Percentiles rank a stretch among this genome's conserved stretches.
Conservation (phyloP, 2,888 invertebrate species). For the Tenthredo notha region DNA sequence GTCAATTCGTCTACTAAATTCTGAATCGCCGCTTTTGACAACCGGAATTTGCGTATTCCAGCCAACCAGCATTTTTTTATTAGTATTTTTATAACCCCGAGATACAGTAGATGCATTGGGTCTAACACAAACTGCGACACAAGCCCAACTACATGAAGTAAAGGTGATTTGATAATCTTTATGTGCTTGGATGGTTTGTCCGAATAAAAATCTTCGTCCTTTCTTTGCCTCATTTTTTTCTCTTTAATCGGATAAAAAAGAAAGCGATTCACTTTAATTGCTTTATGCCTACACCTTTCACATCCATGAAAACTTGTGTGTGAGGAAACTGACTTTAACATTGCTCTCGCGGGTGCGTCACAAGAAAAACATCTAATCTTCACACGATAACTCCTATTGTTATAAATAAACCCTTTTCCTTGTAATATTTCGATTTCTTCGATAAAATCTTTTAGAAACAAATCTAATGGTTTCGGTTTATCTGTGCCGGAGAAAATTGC, state of each 20-base stretch:
- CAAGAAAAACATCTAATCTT: background rate
- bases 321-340: background rate
- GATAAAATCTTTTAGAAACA: background rate
- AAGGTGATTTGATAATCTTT: background rate
- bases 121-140: conserved; percentile 23
- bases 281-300: background rate
- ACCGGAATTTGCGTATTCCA: background rate
- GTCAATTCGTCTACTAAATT: background rate
- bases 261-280: background rate
- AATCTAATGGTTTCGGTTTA: background rate
- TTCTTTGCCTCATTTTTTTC: background rate
- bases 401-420: background rate
- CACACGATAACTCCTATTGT: background rate
- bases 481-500: background rate
- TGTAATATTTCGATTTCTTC: background rate
- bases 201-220: background rate
- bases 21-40: background rate
- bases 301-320: background rate
- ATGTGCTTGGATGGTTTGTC: background rate
- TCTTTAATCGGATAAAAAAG: background rate
- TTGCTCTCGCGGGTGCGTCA: conserved; percentile 3
- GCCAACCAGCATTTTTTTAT: conserved; percentile 25
- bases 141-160: background rate
- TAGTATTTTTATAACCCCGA: conserved; percentile 14
- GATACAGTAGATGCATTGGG: conserved; percentile 37